phyloP scores from a whole-genome alignment of 2,888 invertebrate species.

The Deroplatys truncata region DNA sequence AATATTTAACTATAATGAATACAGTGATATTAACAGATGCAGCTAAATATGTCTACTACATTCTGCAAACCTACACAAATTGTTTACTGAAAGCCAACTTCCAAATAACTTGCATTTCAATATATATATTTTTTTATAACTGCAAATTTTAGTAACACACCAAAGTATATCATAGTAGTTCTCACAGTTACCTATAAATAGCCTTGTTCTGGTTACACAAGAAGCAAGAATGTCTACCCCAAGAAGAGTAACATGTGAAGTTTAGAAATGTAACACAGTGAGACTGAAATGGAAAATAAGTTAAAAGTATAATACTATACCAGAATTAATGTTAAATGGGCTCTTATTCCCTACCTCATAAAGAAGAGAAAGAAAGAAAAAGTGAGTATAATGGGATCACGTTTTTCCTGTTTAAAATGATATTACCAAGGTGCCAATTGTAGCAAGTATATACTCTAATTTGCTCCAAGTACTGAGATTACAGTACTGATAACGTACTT shows the following conservation, averaged over 20 bases:
- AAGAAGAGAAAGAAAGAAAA: not conserved
- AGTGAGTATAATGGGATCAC: not conserved
- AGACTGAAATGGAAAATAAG: not conserved
- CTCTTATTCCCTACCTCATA: not conserved
- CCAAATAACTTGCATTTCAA: too few relatives aligned
- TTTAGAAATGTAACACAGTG: not conserved
- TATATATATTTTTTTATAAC: too few relatives aligned
- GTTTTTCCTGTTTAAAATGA: not conserved
- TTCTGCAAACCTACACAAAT: not conserved
- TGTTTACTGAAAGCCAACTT: not conserved
- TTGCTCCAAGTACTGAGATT: not conserved
- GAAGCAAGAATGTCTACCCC: not conserved
- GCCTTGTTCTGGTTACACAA: not conserved
- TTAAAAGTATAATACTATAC: not conserved
- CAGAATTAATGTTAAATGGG: not conserved
- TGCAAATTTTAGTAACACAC: not conserved
- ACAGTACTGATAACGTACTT: not conserved
- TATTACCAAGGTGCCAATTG: not conserved
- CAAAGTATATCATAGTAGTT: not conserved
- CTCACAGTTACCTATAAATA: not conserved
- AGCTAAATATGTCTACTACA: too few relatives aligned
- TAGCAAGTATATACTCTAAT: not conserved
- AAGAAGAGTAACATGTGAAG: not conserved
- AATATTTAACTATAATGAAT: too few relatives aligned
- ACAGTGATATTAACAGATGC: not conserved